Percentiles rank a stretch among this genome's conserved stretches.
Conservation (phyloP, 2,797 vertebrate genomes). For the Kryptolebias ocellatus region DNA sequence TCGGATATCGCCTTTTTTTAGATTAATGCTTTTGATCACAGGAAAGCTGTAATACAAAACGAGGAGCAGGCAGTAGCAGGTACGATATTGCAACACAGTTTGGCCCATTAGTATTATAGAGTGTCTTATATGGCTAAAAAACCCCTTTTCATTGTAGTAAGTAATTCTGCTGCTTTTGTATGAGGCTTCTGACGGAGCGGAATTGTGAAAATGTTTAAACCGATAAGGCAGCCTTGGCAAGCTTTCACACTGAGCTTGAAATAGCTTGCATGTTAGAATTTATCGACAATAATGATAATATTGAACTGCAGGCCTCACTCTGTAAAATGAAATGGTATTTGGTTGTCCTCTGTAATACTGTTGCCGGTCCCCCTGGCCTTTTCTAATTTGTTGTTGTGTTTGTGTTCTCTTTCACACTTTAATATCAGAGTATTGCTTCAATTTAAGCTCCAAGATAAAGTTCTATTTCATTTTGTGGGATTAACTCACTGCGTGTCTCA, state of each 20-base stretch:
- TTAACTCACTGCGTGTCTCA: constrained; percentile 81
- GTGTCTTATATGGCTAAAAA: constrained; percentile 9
- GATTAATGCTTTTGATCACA: constrained; percentile 75
- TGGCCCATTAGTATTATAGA: constrained; percentile 6
- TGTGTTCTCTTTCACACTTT: constrained; percentile 81
- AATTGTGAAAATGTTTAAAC: constrained; percentile 8
- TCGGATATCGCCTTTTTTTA: constrained; percentile 69
- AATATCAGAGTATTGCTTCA: constrained; percentile 86
- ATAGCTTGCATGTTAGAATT: constrained; percentile 60
- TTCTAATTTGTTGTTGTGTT: constrained; percentile 81
- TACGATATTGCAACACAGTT: constrained; percentile 42
- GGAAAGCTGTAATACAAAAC: constrained; percentile 66
- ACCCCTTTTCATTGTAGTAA: constrained; percentile 7
- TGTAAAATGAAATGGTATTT: constrained; percentile 76
- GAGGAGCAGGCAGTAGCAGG: constrained; percentile 42
- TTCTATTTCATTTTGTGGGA: constrained; percentile 85
- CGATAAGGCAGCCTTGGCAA: constrained; percentile 9
- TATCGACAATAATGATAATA: constrained; percentile 72
- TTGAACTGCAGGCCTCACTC: constrained; percentile 61
- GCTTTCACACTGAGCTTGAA: constrained; percentile 37
- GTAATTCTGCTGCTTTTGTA: constrained; percentile 12
- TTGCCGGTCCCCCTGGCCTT: constrained; percentile 69
- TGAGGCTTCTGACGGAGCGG: constrained; percentile 26
- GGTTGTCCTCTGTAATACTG: constrained; percentile 68
- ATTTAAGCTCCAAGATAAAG: constrained; percentile 82